Percentiles rank a stretch among this genome's conserved stretches.
Evolutionary conservation across 2,888 invertebrate species (phyloP).

Genomic region (Amblyjoppa proteus): DNA sequence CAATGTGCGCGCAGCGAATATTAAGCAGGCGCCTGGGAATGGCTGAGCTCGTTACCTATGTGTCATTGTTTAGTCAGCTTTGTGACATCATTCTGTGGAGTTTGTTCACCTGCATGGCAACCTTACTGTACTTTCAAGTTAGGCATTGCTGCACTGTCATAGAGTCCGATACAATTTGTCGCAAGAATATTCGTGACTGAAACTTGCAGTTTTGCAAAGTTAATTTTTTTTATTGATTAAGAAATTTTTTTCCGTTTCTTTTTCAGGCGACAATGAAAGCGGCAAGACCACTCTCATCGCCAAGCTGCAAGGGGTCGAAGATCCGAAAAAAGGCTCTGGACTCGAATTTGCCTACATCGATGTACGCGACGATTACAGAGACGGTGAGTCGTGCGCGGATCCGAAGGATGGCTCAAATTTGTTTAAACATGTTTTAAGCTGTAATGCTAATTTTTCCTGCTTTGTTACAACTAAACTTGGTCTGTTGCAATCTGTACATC

Average conservation of each 20-base stretch:
- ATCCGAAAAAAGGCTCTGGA: constrained; percentile 98
- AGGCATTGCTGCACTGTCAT: background rate
- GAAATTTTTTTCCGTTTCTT: constrained; percentile 59
- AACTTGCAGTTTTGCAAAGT: background rate
- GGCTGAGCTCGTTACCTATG: constrained; percentile 24
- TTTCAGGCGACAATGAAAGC: constrained; percentile 95
- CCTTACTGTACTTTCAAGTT: background rate
- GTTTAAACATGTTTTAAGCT: background rate
- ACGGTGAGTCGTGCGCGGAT: constrained; percentile 89
- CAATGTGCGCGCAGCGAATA: constrained; percentile 59
- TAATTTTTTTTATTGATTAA: background rate
- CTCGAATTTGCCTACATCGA: constrained; percentile 99
- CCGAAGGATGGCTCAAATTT: constrained; percentile 8
- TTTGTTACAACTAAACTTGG: background rate
- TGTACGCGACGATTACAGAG: constrained; percentile 98
- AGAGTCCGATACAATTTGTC: background rate
- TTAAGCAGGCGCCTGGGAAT: constrained; percentile 55
- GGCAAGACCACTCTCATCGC: constrained; percentile 99
- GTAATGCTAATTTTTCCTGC: background rate
- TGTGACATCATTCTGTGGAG: constrained; percentile 16
- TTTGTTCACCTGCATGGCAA: constrained; percentile 14
- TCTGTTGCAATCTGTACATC: too few relatives aligned
- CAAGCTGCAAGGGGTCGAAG: constrained; percentile 98
- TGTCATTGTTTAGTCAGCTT: constrained; percentile 38
- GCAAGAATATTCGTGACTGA: background rate